Percentiles rank a stretch among this genome's conserved stretches.
Conservation (phyloP, 2,888 invertebrate species). For the Neoitamus cyanurus region DNA sequence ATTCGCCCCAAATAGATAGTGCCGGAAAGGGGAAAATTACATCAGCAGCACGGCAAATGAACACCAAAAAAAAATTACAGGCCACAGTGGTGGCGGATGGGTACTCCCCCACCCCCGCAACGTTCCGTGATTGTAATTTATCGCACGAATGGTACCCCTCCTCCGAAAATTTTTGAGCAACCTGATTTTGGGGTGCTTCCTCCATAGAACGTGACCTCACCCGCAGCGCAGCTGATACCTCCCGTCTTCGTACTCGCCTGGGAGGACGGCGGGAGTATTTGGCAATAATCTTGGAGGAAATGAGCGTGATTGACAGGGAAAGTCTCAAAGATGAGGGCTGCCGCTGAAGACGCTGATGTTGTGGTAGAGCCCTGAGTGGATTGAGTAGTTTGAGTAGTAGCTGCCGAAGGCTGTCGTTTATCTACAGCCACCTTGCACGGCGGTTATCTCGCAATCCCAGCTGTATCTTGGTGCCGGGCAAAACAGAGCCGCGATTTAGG, state of each 20-base stretch:
- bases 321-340: not conserved
- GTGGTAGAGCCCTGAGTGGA: not conserved
- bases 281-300: not conserved
- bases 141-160: not conserved
- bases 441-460: not conserved
- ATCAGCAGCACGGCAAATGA: not conserved
- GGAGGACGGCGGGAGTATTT: not conserved
- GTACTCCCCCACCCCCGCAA: not conserved
- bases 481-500: not conserved
- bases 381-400: not conserved
- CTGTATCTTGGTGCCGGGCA: not conserved
- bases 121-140: not conserved
- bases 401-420: not conserved
- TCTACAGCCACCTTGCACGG: not conserved
- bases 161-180: not conserved
- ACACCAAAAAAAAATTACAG: not conserved
- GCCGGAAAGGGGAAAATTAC: not conserved
- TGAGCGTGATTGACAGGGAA: not conserved
- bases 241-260: not conserved
- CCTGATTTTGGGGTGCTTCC: not conserved
- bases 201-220: not conserved
- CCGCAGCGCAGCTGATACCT: not conserved
- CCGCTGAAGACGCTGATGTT: not conserved
- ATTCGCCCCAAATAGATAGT: not conserved
- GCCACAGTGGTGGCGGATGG: not conserved